These are phyloP conservation scores for Tachina fera DNA, from an alignment of 2,888 invertebrate genomes.

Conservation along the genomic window DNA sequence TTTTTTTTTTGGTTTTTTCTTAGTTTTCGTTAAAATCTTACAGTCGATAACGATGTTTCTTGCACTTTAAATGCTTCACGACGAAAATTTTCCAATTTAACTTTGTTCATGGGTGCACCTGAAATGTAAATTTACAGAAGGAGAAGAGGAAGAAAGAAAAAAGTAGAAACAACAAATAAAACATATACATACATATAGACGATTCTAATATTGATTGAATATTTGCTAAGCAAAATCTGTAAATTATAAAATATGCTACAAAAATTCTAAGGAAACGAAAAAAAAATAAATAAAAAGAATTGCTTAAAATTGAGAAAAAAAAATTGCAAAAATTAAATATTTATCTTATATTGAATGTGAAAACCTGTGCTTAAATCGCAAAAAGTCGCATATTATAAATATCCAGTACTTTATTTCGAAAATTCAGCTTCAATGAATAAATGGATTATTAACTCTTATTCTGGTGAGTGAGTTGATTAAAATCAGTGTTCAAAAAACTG, in stretches of 20 bases:
- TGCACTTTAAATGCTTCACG: conserved; percentile 89
- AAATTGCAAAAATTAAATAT: not conserved
- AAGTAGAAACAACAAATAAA: conserved; percentile 52
- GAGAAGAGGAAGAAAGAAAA: conserved; percentile 43
- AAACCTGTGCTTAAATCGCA: not conserved
- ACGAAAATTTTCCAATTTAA: conserved; percentile 90
- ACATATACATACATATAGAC: conserved; percentile 39
- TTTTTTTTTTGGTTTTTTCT: conserved; percentile 44
- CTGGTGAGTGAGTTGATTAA: no score
- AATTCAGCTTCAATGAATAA: no score
- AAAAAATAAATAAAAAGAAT: not conserved
- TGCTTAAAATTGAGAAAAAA: not conserved
- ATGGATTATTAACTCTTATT: no score
- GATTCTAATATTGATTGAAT: conserved; percentile 20
- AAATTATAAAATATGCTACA: conserved; percentile 21
- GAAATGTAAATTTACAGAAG: conserved; percentile 78
- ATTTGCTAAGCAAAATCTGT: conserved; percentile 26
- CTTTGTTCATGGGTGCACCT: conserved; percentile 93
- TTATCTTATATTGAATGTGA: not conserved
- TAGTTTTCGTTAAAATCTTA: conserved; percentile 84
- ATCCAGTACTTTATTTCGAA: no score
- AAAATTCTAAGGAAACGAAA: not conserved
- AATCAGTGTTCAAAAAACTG: no score
- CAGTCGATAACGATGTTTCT: conserved; percentile 91
- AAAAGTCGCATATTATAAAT: not conserved